These are phyloP conservation scores for Leptinotarsa lineolata DNA, from an alignment of 1,140 invertebrate genomes.

Conservation along the genomic window DNA sequence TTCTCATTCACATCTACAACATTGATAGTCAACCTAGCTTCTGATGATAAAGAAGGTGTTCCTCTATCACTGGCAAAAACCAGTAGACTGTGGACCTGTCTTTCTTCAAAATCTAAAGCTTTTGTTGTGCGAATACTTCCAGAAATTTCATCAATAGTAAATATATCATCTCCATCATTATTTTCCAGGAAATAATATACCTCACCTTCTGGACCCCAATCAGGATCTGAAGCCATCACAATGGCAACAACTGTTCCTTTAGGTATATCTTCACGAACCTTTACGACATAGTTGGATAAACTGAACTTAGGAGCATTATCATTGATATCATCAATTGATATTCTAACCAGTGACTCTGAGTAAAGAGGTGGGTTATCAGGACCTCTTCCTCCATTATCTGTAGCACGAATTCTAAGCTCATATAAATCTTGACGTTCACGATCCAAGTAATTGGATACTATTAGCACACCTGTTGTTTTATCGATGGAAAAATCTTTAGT, in stretches of 20 bases:
- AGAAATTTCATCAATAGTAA: constrained; percentile 80
- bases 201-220: constrained; percentile 78
- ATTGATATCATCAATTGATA: constrained; percentile 87
- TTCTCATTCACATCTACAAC: constrained; percentile 95
- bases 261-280: constrained; percentile 89
- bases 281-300: constrained; percentile 74
- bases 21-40: constrained; percentile 80
- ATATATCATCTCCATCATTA: constrained; percentile 63
- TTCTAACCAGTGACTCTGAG: constrained; percentile 76
- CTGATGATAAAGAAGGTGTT: constrained; percentile 71
- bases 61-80: constrained; percentile 82
- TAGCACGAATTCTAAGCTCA: constrained; percentile 80
- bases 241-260: constrained; percentile 80
- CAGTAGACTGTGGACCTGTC: constrained; percentile 83
- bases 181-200: constrained; percentile 77
- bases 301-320: constrained; percentile 87
- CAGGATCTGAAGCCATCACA: constrained; percentile 84
- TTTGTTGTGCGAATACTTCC: constrained; percentile 80
- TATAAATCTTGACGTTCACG: constrained; percentile 83
- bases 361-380: constrained; percentile 63
- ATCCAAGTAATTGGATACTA: constrained; percentile 76
- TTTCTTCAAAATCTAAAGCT: constrained; percentile 83
- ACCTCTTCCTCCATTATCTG: constrained; percentile 66
- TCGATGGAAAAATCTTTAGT: constrained; percentile 85
- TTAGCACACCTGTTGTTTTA: constrained; percentile 74